These are phyloP conservation scores for Paramormyrops kingsleyae DNA, from an alignment of 2,113 vertebrate species.

Conservation along the genomic window DNA sequence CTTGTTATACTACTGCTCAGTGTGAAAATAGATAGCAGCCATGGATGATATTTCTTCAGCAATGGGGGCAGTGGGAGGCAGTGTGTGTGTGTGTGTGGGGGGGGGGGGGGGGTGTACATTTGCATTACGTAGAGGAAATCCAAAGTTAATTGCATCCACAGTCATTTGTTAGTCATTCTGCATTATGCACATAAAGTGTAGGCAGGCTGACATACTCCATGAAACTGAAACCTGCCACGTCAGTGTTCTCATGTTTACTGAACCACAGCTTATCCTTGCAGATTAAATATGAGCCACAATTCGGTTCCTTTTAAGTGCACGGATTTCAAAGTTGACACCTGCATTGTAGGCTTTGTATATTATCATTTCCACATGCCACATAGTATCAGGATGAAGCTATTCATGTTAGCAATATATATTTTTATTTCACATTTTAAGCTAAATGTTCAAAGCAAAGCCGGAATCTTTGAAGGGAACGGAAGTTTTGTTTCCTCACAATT, in stretches of 20 bases:
- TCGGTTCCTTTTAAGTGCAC: slow-evolving; percentile 1
- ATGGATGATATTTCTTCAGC: background rate
- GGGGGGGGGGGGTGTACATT: background rate
- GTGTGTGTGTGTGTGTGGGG: background rate
- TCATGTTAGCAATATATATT: slow-evolving; percentile 20
- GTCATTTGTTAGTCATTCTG: slow-evolving; percentile 14
- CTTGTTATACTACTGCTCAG: background rate
- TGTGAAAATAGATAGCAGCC: background rate
- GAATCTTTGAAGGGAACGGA: slow-evolving; percentile 25
- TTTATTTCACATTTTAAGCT: slow-evolving; percentile 15
- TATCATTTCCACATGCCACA: slow-evolving; percentile 21
- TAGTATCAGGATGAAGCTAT: slow-evolving; percentile 4
- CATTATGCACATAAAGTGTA: slow-evolving; percentile 6
- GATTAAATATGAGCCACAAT: slow-evolving; percentile 16
- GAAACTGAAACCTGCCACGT: slow-evolving; percentile 14
- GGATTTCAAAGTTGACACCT: slow-evolving; percentile 23
- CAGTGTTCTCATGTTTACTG: slow-evolving; percentile 10
- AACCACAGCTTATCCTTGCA: slow-evolving; percentile 13
- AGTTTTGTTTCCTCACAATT: slow-evolving; percentile 40
- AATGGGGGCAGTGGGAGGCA: background rate
- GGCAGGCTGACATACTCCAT: slow-evolving; percentile 22
- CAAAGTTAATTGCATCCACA: slow-evolving; percentile 2
- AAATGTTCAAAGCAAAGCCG: slow-evolving; percentile 28
- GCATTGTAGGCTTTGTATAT: slow-evolving; percentile 24
- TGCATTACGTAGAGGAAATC: slow-evolving; percentile 9